Base-by-base conservation (phyloP, 2,113 vertebrate species). In the Cyprinodon brontotheroides region DNA sequence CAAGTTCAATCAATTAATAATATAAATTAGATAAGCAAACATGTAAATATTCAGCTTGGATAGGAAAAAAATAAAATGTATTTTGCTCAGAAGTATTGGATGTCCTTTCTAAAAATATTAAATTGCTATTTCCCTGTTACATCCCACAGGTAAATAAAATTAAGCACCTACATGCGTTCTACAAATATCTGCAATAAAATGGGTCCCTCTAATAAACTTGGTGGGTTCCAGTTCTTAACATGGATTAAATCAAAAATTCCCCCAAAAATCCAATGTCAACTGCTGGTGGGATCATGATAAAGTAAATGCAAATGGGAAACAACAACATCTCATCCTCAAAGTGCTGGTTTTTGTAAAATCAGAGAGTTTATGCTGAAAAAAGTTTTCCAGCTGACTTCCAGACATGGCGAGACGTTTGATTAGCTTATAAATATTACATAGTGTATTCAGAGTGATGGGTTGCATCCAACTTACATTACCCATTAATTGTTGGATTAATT, bases 21-120 rank as follows among this genome's bases (percentile, higher is more conserved):
- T 77, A 61, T 43, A 72, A 76, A 65, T 65, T 57, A 15, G 59
- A 61, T 60, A 57, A 61, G 45, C 40, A 40, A 47, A 53, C 63
- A 74, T 68, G 57, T 29, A 50, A 72, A n/a, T 14, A 47, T 48
- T 72, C 1, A 61, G 37, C 38, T 61, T 1, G 10, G 61, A 61
- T 22, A 41, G 50, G 59, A 77, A 29, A 64, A 68, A 41, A 3
- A 41, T 41, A 65, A 1, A 47, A 4, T 5, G 6, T 17, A 20
- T 17, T 17, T 50, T 20, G 15, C 17, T 15, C 4, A 20, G 15
- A 50, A 17, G 14, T 7, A 20, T 50, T 50, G 48, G 4, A 15
- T 1, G 12, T 14, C 47, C 47, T 4, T 14, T 50, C 47, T 14
- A 41, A 50, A 50, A 17, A 1, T 6, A 50, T 17, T 20, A 17